These are phyloP conservation scores for Zapornia atra DNA, from an alignment of 2,113 vertebrate genomes.

Conservation along the genomic window DNA sequence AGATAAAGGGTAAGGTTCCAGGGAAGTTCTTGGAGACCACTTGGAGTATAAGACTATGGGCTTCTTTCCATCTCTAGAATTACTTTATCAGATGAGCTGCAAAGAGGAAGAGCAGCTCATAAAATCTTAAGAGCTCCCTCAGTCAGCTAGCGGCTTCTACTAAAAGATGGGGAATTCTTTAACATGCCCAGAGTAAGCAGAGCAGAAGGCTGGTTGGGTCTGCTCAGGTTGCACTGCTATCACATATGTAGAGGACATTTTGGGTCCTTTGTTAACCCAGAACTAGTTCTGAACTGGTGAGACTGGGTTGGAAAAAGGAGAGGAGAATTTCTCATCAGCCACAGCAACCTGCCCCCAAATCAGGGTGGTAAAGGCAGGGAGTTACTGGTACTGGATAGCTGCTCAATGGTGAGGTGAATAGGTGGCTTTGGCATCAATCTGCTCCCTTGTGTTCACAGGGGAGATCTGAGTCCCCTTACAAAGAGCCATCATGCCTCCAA, in stretches of 20 bases:
- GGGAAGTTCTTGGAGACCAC: neutral
- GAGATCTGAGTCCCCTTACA: neutral
- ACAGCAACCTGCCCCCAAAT: neutral
- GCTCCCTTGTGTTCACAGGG: neutral
- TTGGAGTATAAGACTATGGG: neutral
- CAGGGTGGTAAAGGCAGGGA: neutral
- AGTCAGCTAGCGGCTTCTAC: neutral
- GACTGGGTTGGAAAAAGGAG: neutral
- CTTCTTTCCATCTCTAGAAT: neutral
- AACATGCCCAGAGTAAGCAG: neutral
- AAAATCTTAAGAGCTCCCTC: neutral
- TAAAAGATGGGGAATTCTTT: neutral
- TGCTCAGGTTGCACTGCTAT: neutral
- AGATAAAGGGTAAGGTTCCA: neutral
- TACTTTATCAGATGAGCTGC: neutral
- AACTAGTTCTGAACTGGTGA: neutral
- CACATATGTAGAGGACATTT: neutral
- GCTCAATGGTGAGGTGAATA: neutral
- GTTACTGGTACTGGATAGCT: neutral
- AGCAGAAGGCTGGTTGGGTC: neutral
- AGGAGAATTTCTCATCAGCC: neutral
- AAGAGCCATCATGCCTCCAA: neutral
- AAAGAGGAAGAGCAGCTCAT: neutral
- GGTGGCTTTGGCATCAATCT: neutral
- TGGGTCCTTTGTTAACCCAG: neutral